phyloP scores from a whole-genome alignment of 2,797 vertebrate species.

The Phyllotis vaccarum region DNA sequence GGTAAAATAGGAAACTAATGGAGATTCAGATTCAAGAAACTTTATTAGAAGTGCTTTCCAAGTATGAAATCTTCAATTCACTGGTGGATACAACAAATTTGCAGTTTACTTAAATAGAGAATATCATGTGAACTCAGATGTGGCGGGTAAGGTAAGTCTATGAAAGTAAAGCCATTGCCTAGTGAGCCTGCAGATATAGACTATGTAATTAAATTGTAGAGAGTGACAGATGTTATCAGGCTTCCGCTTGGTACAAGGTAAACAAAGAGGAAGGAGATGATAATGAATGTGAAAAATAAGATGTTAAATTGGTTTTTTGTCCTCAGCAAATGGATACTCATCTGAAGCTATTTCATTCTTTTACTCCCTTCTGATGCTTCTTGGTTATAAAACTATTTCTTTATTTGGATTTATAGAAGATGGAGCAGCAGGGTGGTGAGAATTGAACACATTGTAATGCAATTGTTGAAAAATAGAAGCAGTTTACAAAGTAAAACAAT shows the following conservation, averaged over 20 bases:
- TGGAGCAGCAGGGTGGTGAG: conserved; percentile 72
- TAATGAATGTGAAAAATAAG: conserved; percentile 73
- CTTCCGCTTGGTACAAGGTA: conserved; percentile 52
- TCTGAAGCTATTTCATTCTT: conserved; percentile 73
- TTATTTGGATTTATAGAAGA: conserved; percentile 77
- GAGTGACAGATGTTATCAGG: conserved; percentile 64
- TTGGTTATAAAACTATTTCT: conserved; percentile 76
- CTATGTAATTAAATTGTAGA: conserved; percentile 69
- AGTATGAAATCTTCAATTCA: conserved; percentile 52
- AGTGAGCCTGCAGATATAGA: conserved; percentile 48
- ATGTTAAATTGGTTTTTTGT: conserved; percentile 63
- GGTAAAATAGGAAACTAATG: conserved; percentile 51
- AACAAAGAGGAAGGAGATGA: conserved; percentile 68
- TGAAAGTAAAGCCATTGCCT: background rate
- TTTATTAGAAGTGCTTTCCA: conserved; percentile 67
- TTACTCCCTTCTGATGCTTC: conserved; percentile 76
- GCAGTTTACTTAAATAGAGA: conserved; percentile 62
- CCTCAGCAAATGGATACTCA: conserved; percentile 62
- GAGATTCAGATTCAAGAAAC: conserved; percentile 50
- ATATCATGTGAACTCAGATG: conserved; percentile 43
- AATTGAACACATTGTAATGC: conserved; percentile 78
- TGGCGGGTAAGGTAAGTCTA: background rate
- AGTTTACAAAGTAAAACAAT: conserved; percentile 80
- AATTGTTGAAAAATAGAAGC: conserved; percentile 81
- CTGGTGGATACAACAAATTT: conserved; percentile 15